Evolutionary conservation across 2,888 invertebrate species (phyloP).

Genomic region (Lymantria monacha): DNA sequence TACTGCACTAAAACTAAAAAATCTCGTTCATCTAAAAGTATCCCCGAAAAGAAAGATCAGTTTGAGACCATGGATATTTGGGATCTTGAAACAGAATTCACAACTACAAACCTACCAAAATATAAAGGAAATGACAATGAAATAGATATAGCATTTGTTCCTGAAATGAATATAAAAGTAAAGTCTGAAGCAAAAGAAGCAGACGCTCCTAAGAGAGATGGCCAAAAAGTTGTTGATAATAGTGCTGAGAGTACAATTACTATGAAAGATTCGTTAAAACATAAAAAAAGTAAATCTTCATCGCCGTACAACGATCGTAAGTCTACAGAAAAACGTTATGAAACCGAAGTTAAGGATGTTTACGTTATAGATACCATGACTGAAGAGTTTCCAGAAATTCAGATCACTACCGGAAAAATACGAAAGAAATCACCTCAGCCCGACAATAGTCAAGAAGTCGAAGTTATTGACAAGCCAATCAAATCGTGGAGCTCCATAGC

Average conservation of each 20-base stretch:
- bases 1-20: conserved; percentile 58
- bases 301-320: conserved; percentile 59
- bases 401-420: conserved; percentile 65
- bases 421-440: conserved; percentile 64
- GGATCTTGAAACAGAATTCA: conserved; percentile 31
- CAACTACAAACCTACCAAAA: conserved; percentile 24
- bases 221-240: conserved; percentile 27
- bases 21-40: conserved; percentile 53
- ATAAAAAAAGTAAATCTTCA: conserved; percentile 59
- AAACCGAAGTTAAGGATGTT: conserved; percentile 62
- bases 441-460: conserved; percentile 37
- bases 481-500: conserved; percentile 82
- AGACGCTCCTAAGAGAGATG: conserved; percentile 27
- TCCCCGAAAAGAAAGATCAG: conserved; percentile 42
- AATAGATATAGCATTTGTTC: conserved; percentile 27
- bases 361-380: conserved; percentile 72
- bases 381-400: conserved; percentile 74
- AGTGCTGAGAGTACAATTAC: conserved; percentile 31
- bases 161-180: conserved; percentile 28
- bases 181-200: conserved; percentile 31
- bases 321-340: conserved; percentile 43
- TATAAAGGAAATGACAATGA: conserved; percentile 22
- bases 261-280: conserved; percentile 48
- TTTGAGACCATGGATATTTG: conserved; percentile 32
- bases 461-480: conserved; percentile 49